A percentile compares a stretch with the other conserved stretches of the same genome.
These are phyloP conservation scores for Cerastis leucographa DNA, from an alignment of 2,888 invertebrate genomes.

Conservation along the genomic window DNA sequence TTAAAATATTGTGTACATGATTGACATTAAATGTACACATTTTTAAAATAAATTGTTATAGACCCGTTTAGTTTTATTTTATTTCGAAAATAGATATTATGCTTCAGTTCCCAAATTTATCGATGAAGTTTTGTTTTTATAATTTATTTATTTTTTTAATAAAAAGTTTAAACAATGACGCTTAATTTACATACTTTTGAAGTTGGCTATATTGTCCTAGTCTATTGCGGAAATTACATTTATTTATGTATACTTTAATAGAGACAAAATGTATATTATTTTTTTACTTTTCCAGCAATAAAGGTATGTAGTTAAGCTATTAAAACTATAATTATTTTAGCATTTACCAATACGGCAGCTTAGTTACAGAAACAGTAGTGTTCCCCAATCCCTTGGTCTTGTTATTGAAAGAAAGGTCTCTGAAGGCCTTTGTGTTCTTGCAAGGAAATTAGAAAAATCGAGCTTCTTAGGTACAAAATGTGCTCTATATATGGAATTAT, in stretches of 20 bases:
- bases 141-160: slow-evolving; percentile 68
- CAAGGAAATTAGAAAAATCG: slow-evolving; percentile 61
- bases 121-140: slow-evolving; percentile 69
- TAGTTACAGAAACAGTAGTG: slow-evolving; percentile 80
- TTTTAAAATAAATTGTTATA: slow-evolving; percentile 62
- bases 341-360: slow-evolving; percentile 91
- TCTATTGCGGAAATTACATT: slow-evolving; percentile 15
- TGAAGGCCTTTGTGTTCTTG: slow-evolving; percentile 48
- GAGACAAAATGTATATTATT: slow-evolving; percentile 24
- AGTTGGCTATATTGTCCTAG: slow-evolving; percentile 71
- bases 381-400: slow-evolving; percentile 76
- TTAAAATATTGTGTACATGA: slow-evolving; percentile 66
- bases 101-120: slow-evolving; percentile 66
- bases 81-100: slow-evolving; percentile 57
- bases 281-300: slow-evolving; percentile 73
- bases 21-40: slow-evolving; percentile 67
- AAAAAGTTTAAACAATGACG: slow-evolving; percentile 70
- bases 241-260: slow-evolving; percentile 12
- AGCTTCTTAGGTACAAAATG: slow-evolving; percentile 61
- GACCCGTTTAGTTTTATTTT: slow-evolving; percentile 61
- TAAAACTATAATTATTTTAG: slow-evolving; percentile 82
- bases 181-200: slow-evolving; percentile 85
- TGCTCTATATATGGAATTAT: slow-evolving; percentile 42
- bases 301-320: slow-evolving; percentile 84
- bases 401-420: slow-evolving; percentile 52